These are phyloP conservation scores for Pterocles orientalis DNA, from an alignment of 2,113 vertebrate genomes.

Conservation along the genomic window DNA sequence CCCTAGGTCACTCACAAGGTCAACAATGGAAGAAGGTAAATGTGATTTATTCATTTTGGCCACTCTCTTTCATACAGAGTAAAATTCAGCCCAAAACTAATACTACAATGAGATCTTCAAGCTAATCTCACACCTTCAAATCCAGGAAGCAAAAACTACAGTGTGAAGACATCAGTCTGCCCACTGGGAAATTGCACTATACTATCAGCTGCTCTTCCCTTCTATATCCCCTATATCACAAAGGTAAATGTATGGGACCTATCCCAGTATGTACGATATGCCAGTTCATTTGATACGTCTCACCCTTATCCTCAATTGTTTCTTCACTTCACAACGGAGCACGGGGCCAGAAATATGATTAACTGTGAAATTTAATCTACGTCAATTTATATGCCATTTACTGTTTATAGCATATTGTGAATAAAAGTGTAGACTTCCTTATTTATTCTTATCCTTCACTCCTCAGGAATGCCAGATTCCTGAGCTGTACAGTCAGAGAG, in stretches of 20 bases:
- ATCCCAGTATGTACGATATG: neutral
- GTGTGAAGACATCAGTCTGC: neutral
- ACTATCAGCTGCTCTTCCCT: neutral
- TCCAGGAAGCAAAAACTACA: neutral
- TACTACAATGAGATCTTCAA: neutral
- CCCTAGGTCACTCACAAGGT: neutral
- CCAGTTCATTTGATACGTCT: neutral
- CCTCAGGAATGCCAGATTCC: conserved; percentile 34
- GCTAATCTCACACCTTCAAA: neutral
- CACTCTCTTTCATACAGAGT: neutral
- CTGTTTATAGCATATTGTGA: neutral
- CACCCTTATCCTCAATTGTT: neutral
- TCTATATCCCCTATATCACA: neutral
- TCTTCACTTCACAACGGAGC: neutral
- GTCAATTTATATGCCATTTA: conserved; percentile 16
- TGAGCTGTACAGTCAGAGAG: neutral
- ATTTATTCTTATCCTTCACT: conserved; percentile 1
- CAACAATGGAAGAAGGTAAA: neutral
- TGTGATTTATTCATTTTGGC: neutral
- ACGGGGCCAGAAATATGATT: neutral
- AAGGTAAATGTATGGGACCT: neutral
- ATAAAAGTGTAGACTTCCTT: neutral
- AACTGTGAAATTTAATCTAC: neutral
- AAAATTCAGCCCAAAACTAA: neutral
- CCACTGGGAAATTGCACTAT: neutral